Conservation (phyloP, 2,113 vertebrate species). For the Zosterops hypoxanthus region DNA sequence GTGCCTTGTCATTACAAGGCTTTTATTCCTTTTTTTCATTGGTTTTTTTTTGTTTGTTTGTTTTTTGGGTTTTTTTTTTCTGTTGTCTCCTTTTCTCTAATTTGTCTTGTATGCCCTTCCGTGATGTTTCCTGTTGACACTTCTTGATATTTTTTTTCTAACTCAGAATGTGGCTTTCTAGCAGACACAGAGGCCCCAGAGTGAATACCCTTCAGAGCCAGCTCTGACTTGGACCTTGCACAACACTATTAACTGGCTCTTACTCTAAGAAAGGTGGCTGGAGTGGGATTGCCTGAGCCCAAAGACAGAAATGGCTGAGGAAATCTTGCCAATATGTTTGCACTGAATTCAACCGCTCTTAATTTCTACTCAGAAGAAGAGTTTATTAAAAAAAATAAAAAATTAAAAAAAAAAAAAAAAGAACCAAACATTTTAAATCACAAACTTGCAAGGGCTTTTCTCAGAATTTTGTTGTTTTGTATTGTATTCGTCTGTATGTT, state of each 20-base stretch:
- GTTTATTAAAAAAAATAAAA: background rate
- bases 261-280: conserved; percentile 74
- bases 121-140: conserved; percentile 78
- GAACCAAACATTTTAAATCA: background rate
- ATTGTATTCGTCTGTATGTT: background rate
- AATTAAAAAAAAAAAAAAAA: too few species aligned
- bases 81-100: conserved; percentile 60
- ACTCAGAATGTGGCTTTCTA: conserved; percentile 77
- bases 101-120: conserved; percentile 70
- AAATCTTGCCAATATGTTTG: conserved; percentile 50
- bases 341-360: conserved; percentile 27
- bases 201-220: conserved; percentile 72
- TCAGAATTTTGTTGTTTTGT: conserved; percentile 20
- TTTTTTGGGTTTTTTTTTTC: background rate
- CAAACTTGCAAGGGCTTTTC: conserved; percentile 8
- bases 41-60: too few species aligned
- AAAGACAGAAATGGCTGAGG: conserved; percentile 48
- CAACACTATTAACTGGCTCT: conserved; percentile 66
- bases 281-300: conserved; percentile 59
- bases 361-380: conserved; percentile 51
- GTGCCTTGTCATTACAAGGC: background rate
- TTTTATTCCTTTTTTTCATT: background rate
- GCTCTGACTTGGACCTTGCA: conserved; percentile 69
- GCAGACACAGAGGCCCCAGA: conserved; percentile 80
- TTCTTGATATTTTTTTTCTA: conserved; percentile 70